Base-by-base conservation (phyloP, 1,140 invertebrate genomes). In the Schlechtendalia chinensis region DNA sequence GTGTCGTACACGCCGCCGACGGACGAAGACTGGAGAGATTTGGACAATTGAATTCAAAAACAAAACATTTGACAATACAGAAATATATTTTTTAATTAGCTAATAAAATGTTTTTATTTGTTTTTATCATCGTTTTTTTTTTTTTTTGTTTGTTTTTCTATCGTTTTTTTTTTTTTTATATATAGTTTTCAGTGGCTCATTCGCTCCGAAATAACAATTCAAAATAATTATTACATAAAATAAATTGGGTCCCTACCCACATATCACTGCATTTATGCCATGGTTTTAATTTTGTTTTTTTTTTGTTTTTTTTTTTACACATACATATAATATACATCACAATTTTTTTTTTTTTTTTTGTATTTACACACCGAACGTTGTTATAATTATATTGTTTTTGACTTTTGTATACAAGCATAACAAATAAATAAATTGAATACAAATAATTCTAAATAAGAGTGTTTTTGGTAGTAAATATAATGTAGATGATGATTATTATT, bases 31-130 rank as follows among this genome's bases (percentile, higher is more conserved):
- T 79, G 75, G 75, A 63, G 75, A 61, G 75, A 79, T 50, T 79
- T 79, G 47, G 75, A 79, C 22, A 63, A 63, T 50, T 79, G 17
- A 79, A 39, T 47, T 47, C 47, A 79, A 39, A 50, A 61, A 24
- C 16, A 79, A 63, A 79, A 59, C 39, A 19, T 61, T 79, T 63
- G 56, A 63, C 58, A 63, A 79, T 79, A 79, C 75, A 63, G 75
- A 77, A 77, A 77, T 63, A 79, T 79, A 79, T 79, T 79, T 72
- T 79, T 79, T 79, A 79, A 79, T 79, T 79, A 79, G 75, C 75
- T 79, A 79, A 79, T 79, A 79, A 79, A 79, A 61, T 63, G 75
- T 79, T 79, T 79, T 79, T 79, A 63, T 79, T 54, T 47, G 53
- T 71, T 71, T 71, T 50, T 71, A 71, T 72, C 69, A n/a, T 72